Conservation (phyloP, 2,888 invertebrate genomes). For the Drymonia ruficornis region DNA sequence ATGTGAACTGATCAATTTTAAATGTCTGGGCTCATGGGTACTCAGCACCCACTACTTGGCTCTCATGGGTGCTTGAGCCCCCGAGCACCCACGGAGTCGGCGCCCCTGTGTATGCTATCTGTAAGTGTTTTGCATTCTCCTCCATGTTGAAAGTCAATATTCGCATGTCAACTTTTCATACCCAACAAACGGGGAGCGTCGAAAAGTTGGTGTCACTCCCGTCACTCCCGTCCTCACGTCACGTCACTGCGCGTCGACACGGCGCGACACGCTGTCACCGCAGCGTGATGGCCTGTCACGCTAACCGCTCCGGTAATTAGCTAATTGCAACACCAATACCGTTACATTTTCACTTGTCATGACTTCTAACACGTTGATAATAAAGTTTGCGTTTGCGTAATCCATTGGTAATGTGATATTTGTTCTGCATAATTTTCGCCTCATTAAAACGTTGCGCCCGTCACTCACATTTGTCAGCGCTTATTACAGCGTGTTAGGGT, state of each 20-base stretch:
- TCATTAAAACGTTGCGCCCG: conserved; percentile 51
- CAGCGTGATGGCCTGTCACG: conserved; percentile 39
- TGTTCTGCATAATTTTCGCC: conserved; percentile 47
- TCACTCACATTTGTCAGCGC: conserved; percentile 43
- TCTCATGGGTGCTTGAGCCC: too few species aligned
- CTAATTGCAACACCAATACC: conserved; percentile 61
- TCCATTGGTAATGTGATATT: not conserved
- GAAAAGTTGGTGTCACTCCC: conserved; percentile 68
- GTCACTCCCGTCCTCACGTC: conserved; percentile 58
- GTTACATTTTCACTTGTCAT: conserved; percentile 13
- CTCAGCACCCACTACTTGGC: too few species aligned
- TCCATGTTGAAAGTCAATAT: not conserved
- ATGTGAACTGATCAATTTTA: too few species aligned
- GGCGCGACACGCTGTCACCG: conserved; percentile 18
- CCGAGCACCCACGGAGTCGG: too few species aligned
- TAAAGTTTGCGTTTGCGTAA: conserved; percentile 12
- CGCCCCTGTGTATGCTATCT: not conserved
- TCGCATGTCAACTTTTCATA: conserved; percentile 29
- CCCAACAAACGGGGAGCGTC: conserved; percentile 60
- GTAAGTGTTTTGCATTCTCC: not conserved
- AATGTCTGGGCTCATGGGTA: too few species aligned
- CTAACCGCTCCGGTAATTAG: conserved; percentile 60
- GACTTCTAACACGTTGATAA: conserved; percentile 6
- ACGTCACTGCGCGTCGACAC: conserved; percentile 35
- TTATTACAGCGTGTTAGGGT: conserved; percentile 43